Conservation (phyloP, 2,113 vertebrate species). For the Pachyramphus minor region DNA sequence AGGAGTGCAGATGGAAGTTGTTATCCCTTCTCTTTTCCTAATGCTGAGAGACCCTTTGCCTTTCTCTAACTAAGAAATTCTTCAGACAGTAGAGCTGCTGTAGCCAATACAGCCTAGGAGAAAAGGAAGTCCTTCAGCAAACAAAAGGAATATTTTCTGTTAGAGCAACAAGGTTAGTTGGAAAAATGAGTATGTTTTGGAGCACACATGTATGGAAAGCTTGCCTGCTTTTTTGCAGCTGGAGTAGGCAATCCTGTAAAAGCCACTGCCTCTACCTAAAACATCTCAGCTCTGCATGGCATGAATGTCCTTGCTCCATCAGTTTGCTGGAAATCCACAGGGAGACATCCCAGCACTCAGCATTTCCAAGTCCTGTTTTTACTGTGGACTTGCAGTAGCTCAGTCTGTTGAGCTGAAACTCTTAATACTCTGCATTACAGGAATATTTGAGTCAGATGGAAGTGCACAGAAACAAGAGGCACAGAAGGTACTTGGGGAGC, state of each 20-base stretch:
- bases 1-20: neutral
- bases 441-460: neutral
- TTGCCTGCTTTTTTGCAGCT: neutral
- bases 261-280: neutral
- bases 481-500: neutral
- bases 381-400: neutral
- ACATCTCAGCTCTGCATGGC: neutral
- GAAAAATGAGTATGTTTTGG: neutral
- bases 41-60: rapidly evolving
- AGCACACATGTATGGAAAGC: rapidly evolving
- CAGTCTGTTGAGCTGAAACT: neutral
- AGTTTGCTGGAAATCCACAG: neutral
- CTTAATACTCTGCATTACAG: neutral
- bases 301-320: neutral
- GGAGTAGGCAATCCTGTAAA: neutral
- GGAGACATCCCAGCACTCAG: neutral
- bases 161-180: neutral
- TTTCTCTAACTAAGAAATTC: neutral
- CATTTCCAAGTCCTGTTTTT: neutral
- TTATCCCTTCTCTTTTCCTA: neutral
- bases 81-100: neutral
- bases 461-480: neutral
- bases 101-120: neutral
- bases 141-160: neutral
- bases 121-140: neutral